These are phyloP conservation scores for Chaetodon trifascialis DNA, from an alignment of 2,113 vertebrate species.

Conservation along the genomic window DNA sequence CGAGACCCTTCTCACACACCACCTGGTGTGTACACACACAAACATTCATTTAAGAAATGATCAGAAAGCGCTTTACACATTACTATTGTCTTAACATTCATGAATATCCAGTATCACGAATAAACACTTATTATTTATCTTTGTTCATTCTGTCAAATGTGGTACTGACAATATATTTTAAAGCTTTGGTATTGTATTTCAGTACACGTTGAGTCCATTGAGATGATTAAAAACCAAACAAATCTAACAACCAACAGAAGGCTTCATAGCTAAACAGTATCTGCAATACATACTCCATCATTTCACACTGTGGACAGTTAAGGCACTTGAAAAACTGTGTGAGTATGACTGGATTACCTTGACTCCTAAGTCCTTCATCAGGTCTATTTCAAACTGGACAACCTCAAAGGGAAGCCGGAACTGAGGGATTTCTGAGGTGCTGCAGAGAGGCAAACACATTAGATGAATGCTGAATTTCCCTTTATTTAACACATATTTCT, in stretches of 20 bases:
- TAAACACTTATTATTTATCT: not conserved
- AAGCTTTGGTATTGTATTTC: not conserved
- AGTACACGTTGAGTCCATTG: not conserved
- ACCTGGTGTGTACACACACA: conserved; percentile 78
- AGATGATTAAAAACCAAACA: not conserved
- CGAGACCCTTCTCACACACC: conserved; percentile 87
- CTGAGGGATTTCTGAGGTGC: conserved; percentile 92
- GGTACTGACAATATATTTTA: not conserved
- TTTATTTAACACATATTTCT: not conserved
- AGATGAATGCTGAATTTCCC: not conserved
- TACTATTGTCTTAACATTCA: not conserved
- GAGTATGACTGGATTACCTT: conserved; percentile 63
- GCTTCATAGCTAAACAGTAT: not conserved
- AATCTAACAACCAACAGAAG: too few relatives aligned
- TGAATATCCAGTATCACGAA: not conserved
- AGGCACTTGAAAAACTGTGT: not conserved
- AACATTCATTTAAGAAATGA: too few relatives aligned
- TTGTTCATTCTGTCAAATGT: not conserved
- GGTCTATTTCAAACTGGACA: conserved; percentile 91
- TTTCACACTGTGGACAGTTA: not conserved
- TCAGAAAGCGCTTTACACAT: too few relatives aligned
- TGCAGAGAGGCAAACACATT: conserved; percentile 56
- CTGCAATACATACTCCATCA: not conserved
- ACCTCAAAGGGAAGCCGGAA: conserved; percentile 91
- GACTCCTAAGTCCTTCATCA: conserved; percentile 94